These are phyloP conservation scores for Leucoptera coffeella DNA, from an alignment of 2,888 invertebrate species.

Conservation along the genomic window DNA sequence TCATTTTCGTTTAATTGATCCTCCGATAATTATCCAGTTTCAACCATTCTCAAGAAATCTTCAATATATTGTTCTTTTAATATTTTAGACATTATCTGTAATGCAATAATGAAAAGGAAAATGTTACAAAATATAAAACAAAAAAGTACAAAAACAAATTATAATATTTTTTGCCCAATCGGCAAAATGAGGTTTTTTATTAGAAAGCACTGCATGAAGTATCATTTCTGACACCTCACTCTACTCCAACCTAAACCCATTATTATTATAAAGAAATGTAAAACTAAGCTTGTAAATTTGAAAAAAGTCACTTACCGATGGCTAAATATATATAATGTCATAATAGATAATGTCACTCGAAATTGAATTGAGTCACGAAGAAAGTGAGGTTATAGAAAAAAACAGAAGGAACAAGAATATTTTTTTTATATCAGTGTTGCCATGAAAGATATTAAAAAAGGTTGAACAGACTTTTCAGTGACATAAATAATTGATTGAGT, in stretches of 20 bases:
- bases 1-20: conserved; percentile 1
- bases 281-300: too few species aligned
- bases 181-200: background rate
- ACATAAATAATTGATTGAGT: background rate
- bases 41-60: background rate
- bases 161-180: background rate
- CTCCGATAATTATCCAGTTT: conserved; percentile 2
- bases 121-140: background rate
- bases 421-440: background rate
- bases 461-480: background rate
- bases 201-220: background rate
- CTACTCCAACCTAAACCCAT: background rate
- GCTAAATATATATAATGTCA: too few species aligned
- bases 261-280: too few species aligned
- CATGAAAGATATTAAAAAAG: background rate
- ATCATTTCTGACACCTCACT: background rate
- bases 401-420: background rate
- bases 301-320: background rate
- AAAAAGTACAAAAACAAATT: background rate
- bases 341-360: background rate
- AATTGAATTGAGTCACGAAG: background rate
- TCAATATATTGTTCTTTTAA: background rate
- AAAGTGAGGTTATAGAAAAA: background rate
- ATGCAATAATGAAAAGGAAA: background rate
- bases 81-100: conserved; percentile 1